A percentile compares a stretch with the other conserved stretches of the same genome.
Conservation (phyloP, 2,797 vertebrate genomes). For the Danio choprae region DNA sequence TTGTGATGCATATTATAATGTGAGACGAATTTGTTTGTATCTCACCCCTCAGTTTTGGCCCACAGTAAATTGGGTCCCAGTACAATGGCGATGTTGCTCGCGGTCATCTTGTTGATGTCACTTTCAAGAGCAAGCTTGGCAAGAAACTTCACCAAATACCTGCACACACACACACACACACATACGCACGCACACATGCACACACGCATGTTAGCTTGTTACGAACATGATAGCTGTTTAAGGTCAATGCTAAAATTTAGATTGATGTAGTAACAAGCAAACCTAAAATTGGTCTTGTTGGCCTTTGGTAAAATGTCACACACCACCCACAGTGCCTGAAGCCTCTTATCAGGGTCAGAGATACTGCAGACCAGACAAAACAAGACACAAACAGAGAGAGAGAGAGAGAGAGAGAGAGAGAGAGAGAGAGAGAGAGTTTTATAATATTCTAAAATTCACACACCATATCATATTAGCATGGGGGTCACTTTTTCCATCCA, state of each 20-base stretch:
- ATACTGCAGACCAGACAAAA: constrained; percentile 76
- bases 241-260: constrained; percentile 3
- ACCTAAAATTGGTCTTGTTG: constrained; percentile 87
- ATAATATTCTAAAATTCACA: not conserved
- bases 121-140: constrained; percentile 93
- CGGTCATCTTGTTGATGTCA: constrained; percentile 96
- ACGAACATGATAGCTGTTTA: not conserved
- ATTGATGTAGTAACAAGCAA: not conserved
- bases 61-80: constrained; percentile 96
- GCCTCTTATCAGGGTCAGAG: constrained; percentile 90
- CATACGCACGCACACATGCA: too few species aligned
- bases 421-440: not conserved
- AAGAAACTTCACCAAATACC: constrained; percentile 98
- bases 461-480: not conserved
- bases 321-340: constrained; percentile 92
- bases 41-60: constrained; percentile 95
- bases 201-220: not conserved
- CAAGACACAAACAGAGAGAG: constrained; percentile 36
- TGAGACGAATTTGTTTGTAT: not conserved
- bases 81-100: constrained; percentile 95
- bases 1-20: not conserved
- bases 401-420: not conserved
- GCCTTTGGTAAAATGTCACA: constrained; percentile 91
- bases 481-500: not conserved
- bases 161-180: constrained; percentile 64